Evolutionary conservation across 2,113 vertebrate genomes (phyloP).

Genomic region (Peromyscus maniculatus): DNA sequence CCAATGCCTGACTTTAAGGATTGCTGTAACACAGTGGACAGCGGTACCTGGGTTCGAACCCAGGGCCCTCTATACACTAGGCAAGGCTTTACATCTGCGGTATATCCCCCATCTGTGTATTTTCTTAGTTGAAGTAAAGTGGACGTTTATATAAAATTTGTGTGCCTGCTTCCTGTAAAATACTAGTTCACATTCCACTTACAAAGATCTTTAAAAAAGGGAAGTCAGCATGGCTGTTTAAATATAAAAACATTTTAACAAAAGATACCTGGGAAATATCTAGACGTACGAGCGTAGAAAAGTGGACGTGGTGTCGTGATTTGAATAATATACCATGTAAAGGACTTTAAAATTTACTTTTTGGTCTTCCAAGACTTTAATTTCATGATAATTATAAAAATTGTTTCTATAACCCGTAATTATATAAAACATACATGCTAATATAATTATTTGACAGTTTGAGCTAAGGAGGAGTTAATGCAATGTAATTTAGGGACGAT

Average conservation of each 20-base stretch:
- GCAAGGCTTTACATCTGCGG: not conserved
- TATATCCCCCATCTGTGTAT: not conserved
- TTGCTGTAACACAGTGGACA: conserved; percentile 33
- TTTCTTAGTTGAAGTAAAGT: not conserved
- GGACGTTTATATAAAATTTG: not conserved
- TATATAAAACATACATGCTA: not conserved
- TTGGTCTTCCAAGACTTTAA: not conserved
- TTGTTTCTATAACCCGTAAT: not conserved
- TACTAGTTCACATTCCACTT: not conserved
- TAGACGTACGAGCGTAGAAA: not conserved
- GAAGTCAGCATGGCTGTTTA: not conserved
- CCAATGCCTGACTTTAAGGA: not conserved
- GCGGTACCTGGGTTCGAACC: not conserved
- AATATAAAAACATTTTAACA: not conserved
- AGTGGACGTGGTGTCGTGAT: not conserved
- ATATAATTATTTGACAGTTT: not conserved
- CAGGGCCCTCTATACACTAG: not conserved
- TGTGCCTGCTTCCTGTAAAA: not conserved
- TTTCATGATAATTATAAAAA: not conserved
- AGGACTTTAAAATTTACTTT: not conserved
- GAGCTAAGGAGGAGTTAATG: not conserved
- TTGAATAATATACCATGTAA: not conserved
- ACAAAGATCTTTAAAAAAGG: not conserved
- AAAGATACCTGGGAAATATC: not conserved
- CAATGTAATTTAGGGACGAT: not conserved